These are phyloP conservation scores for Virgularia gustaviana DNA, from an alignment of 92 coral and sea anemone genomes.

Conservation along the genomic window DNA sequence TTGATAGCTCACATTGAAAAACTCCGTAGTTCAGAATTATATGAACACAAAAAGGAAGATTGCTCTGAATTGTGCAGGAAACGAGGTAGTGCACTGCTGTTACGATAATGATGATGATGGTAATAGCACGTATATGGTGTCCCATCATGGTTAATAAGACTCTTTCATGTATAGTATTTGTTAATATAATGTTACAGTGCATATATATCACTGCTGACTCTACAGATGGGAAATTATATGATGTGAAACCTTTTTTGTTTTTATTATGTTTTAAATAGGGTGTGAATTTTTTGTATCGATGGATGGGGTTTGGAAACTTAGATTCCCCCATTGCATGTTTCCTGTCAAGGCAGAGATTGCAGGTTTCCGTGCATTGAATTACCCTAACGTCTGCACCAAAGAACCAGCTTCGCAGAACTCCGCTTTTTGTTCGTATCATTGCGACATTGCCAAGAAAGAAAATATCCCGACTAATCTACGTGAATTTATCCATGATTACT, in stretches of 20 bases:
- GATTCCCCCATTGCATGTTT: constrained; percentile 48
- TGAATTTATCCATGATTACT: not conserved
- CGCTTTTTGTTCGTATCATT: constrained; percentile 18
- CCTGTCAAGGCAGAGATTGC: constrained; percentile 22
- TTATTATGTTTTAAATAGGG: no score
- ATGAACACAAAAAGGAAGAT: constrained; percentile 11
- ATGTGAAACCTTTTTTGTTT: no score
- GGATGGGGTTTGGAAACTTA: constrained; percentile 42
- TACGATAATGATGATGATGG: not conserved
- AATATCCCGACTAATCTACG: constrained; percentile 15
- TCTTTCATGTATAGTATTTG: no score
- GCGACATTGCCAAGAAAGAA: constrained; percentile 15
- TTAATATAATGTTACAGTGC: no score
- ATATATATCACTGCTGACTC: no score
- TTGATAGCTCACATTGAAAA: constrained; percentile 10
- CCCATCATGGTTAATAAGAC: no score
- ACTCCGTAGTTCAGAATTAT: constrained; percentile 7
- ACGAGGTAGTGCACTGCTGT: no score
- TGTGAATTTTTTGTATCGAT: not conserved
- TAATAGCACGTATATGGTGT: no score
- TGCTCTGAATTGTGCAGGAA: constrained; percentile 37
- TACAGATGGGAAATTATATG: no score
- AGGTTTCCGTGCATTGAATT: constrained; percentile 8
- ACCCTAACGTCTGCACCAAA: constrained; percentile 18
- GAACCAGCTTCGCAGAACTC: constrained; percentile 21